These are phyloP conservation scores for Aradophagus sp. DNA, from an alignment of 1,140 invertebrate species.

Conservation along the genomic window DNA sequence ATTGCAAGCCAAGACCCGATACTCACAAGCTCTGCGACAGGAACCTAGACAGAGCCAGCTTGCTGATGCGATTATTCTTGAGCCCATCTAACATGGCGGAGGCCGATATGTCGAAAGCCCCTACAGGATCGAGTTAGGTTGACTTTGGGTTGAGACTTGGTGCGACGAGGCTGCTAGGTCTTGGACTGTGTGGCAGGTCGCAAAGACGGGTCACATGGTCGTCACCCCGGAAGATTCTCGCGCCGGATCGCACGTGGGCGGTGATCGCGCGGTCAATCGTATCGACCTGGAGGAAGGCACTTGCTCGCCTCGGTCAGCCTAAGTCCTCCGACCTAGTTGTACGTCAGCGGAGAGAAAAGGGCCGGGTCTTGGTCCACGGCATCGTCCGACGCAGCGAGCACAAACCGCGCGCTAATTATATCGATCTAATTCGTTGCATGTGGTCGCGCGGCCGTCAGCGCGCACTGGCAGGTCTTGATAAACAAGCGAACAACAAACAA, in stretches of 20 bases:
- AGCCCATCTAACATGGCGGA: conserved; percentile 82
- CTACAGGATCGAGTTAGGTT: not conserved
- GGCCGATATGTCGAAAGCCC: conserved; percentile 75
- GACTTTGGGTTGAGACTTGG: no score
- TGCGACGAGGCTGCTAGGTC: no score
- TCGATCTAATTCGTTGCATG: conserved; percentile 40
- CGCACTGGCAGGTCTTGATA: no score
- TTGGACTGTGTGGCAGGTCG: no score
- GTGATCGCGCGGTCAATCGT: conserved; percentile 27
- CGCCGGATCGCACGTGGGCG: conserved; percentile 30
- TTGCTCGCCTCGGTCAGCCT: conserved; percentile 23
- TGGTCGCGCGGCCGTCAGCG: not conserved
- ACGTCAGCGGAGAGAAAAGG: conserved; percentile 21
- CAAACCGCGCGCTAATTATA: conserved; percentile 6
- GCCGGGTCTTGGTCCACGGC: conserved; percentile 4
- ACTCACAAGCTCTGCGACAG: conserved; percentile 84
- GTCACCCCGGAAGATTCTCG: conserved; percentile 8
- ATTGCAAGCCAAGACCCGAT: conserved; percentile 27
- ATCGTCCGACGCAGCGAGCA: conserved; percentile 3
- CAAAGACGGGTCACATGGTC: no score
- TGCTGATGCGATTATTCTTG: conserved; percentile 82
- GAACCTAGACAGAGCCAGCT: conserved; percentile 81
- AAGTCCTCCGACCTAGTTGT: conserved; percentile 45
- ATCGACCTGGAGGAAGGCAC: conserved; percentile 48
- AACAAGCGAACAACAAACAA: conserved; percentile 1